Conservation (phyloP, 2,797 vertebrate genomes). For the Distichodus sexfasciatus region DNA sequence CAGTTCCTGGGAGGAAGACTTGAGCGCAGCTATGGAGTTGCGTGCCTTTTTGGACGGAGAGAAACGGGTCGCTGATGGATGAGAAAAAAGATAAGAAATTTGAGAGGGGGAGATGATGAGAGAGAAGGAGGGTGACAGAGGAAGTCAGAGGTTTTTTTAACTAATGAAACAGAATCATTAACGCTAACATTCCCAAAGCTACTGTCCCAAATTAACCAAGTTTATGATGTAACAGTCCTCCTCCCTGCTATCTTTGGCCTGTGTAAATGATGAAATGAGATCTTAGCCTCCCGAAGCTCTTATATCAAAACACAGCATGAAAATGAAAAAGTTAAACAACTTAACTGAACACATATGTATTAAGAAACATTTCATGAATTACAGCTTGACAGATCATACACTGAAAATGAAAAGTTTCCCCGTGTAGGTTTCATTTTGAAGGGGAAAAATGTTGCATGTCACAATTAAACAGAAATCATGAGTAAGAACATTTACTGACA, state of each 20-base stretch:
- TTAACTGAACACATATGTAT: neutral
- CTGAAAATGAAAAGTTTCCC: no score
- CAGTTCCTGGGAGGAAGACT: constrained; percentile 92
- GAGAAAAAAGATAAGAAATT: neutral
- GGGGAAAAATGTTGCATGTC: no score
- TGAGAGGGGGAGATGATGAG: neutral
- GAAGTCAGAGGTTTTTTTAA: neutral
- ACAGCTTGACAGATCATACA: no score
- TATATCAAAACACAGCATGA: neutral
- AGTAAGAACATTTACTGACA: no score
- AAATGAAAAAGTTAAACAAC: constrained; percentile 10
- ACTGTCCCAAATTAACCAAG: constrained; percentile 45
- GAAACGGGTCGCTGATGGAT: constrained; percentile 80
- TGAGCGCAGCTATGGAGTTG: constrained; percentile 88
- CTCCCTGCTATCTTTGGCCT: constrained; percentile 32
- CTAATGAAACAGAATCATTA: neutral
- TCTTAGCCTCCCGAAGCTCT: constrained; percentile 19
- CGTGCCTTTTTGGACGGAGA: constrained; percentile 94
- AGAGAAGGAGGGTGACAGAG: neutral
- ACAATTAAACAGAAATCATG: no score
- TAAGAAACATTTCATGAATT: neutral
- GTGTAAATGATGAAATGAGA: constrained; percentile 55
- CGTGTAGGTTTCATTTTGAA: no score
- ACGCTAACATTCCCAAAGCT: constrained; percentile 5
- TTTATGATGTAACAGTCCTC: constrained; percentile 27